These are phyloP conservation scores for Hypsibius dujardini DNA, from an alignment of 1,140 invertebrate species.

Conservation along the genomic window DNA sequence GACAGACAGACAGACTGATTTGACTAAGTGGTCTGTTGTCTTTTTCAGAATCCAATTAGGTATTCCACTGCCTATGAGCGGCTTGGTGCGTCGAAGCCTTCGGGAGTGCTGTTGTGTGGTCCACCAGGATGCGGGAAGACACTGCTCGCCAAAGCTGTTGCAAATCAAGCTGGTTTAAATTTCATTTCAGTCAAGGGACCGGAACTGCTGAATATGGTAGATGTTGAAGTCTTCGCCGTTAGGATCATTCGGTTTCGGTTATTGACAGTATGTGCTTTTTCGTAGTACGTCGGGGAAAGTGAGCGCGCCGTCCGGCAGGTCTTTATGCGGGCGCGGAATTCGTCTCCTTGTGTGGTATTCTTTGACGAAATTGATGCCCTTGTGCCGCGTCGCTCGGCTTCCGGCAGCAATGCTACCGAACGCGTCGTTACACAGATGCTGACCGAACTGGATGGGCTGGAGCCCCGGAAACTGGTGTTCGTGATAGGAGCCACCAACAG, in stretches of 20 bases:
- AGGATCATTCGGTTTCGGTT: slow-evolving; percentile 12
- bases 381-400: slow-evolving; percentile 67
- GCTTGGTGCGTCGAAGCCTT: slow-evolving; percentile 56
- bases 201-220: slow-evolving; percentile 80
- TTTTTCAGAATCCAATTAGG: slow-evolving; percentile 61
- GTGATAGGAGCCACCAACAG: slow-evolving; percentile 89
- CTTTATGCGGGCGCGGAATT: slow-evolving; percentile 80
- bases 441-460: slow-evolving; percentile 96
- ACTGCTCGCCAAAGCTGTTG: slow-evolving; percentile 73
- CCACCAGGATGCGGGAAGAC: slow-evolving; percentile 86
- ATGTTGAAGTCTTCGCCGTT: not conserved
- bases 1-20: too few relatives aligned
- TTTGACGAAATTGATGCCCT: slow-evolving; percentile 97
- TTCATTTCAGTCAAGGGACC: slow-evolving; percentile 94
- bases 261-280: slow-evolving; percentile 25
- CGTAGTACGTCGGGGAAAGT: slow-evolving; percentile 93
- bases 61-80: slow-evolving; percentile 56
- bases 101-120: slow-evolving; percentile 75
- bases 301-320: slow-evolving; percentile 84
- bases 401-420: slow-evolving; percentile 34
- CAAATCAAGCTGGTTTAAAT: slow-evolving; percentile 87
- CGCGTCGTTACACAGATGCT: slow-evolving; percentile 89
- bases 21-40: not conserved
- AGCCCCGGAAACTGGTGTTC: slow-evolving; percentile 65
- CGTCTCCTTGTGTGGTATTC: slow-evolving; percentile 93